Percentiles rank a stretch among this genome's conserved stretches.
These are phyloP conservation scores for Cetoscarus ocellatus DNA, from an alignment of 2,797 vertebrate species.

Conservation along the genomic window DNA sequence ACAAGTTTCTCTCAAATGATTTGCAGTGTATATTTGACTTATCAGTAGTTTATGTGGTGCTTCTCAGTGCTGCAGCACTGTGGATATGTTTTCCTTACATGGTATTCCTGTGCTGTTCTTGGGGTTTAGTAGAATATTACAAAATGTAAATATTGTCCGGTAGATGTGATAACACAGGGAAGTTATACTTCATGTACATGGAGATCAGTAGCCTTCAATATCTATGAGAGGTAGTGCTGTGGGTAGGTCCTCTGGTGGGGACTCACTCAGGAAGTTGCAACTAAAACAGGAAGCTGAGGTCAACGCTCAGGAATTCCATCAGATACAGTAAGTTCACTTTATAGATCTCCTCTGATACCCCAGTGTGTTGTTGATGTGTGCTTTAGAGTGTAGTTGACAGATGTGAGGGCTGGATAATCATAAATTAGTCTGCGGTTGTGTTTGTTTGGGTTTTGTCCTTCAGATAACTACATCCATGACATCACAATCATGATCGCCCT, in stretches of 20 bases:
- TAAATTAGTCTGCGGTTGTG: not conserved
- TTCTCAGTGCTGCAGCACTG: not conserved
- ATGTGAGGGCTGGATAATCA: not conserved
- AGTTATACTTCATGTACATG: constrained; percentile 12
- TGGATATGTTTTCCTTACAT: not conserved
- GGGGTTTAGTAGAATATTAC: constrained; percentile 19
- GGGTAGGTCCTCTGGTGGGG: constrained; percentile 46
- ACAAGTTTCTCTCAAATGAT: not conserved
- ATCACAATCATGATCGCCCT: not conserved
- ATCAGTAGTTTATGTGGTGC: not conserved
- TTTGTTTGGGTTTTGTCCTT: not conserved
- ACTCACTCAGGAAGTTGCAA: constrained; percentile 77
- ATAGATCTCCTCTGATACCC: constrained; percentile 43
- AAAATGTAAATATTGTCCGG: constrained; percentile 3
- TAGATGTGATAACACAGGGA: not conserved
- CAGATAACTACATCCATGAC: not conserved
- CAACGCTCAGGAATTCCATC: constrained; percentile 79
- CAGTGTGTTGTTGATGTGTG: constrained; percentile 3
- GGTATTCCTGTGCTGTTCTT: constrained; percentile 3
- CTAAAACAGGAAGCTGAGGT: constrained; percentile 83
- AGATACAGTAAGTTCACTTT: constrained; percentile 59
- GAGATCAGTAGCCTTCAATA: constrained; percentile 18
- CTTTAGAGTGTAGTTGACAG: not conserved
- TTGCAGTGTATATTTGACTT: not conserved
- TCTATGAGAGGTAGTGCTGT: constrained; percentile 9